Base-by-base conservation (phyloP, 2,888 invertebrate genomes). In the Tetragonisca angustula region DNA sequence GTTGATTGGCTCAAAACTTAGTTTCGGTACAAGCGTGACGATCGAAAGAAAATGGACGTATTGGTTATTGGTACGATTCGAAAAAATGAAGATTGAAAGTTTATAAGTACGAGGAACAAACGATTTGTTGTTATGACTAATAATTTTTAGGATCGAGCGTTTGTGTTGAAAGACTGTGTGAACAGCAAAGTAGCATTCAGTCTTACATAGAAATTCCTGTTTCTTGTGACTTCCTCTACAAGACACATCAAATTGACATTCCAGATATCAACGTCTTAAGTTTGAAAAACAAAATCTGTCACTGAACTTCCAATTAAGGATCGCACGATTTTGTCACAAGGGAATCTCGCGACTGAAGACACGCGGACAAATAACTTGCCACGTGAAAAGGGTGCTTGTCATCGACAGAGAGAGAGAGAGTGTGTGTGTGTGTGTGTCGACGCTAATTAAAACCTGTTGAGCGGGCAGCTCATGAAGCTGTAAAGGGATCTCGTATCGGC, bases 391-490 rank as follows among this genome's bases (percentile, higher is more conserved):
- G 73, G 74, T 76, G 52, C n/a, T 56, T 36, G 54, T 62, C 52
- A 74, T 61, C 52, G 19, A 27, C 9, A 56, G 82, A 64, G 69
- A 49, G 43, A 43, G 43, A 43, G 9, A 43, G 43, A 43, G 43
- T n/a, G n/a, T n/a, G n/a, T n/a, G n/a, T n/a, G n/a, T n/a, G n/a
- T n/a, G n/a, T n/a, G 85, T 65, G 80, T 62, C 24, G 69, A 77
- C 62, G 89, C 87, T 91, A 93, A 93, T 93, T 93, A 93, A 92
- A 90, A 94, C 93, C 93, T 94, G 93, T 94, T 93, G 93, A 93
- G 86, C 88, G 86, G 21, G 81, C 85, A 81, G 74, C 70, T 64
- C 64, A 70, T 43, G 84, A 83, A 43, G 79, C 78, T 76, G 79
- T 77, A 81, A 84, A 78, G 88, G 86, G 87, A 88, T 75, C 65